Evolutionary conservation across 2,113 vertebrate species (phyloP).

Genomic region (Heteronetta atricapilla): DNA sequence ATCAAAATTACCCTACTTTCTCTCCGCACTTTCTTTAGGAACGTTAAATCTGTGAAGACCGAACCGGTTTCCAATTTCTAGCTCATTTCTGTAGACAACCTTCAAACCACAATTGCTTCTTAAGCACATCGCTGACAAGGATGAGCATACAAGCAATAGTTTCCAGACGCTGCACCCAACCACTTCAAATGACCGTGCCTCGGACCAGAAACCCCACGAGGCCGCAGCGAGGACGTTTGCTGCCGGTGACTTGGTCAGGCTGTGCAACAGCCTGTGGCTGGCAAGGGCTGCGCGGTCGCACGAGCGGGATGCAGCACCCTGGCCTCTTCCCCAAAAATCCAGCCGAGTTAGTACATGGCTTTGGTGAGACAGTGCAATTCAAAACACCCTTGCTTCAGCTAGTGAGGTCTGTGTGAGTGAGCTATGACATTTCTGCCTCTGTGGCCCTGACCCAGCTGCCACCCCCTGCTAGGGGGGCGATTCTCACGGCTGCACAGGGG

Average conservation of each 20-base stretch:
- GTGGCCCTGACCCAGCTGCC: not conserved
- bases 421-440: not conserved
- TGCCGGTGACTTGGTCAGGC: not conserved
- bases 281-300: not conserved
- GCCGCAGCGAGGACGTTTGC: not conserved
- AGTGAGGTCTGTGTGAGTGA: not conserved
- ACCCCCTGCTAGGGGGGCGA: fast-evolving
- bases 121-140: not conserved
- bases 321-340: not conserved
- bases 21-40: conserved; percentile 19
- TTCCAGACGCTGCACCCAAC: not conserved
- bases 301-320: not conserved
- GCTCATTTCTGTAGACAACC: not conserved
- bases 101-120: not conserved
- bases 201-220: fast-evolving
- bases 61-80: conserved; percentile 14
- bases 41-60: not conserved
- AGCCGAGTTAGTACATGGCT: not conserved
- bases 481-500: not conserved
- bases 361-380: not conserved
- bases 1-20: conserved; percentile 1
- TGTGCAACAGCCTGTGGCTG: not conserved
- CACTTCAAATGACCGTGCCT: not conserved
- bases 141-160: not conserved
- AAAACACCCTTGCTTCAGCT: not conserved